Conservation (phyloP, 2,797 vertebrate genomes). For the Crocodylus rhombifer region DNA sequence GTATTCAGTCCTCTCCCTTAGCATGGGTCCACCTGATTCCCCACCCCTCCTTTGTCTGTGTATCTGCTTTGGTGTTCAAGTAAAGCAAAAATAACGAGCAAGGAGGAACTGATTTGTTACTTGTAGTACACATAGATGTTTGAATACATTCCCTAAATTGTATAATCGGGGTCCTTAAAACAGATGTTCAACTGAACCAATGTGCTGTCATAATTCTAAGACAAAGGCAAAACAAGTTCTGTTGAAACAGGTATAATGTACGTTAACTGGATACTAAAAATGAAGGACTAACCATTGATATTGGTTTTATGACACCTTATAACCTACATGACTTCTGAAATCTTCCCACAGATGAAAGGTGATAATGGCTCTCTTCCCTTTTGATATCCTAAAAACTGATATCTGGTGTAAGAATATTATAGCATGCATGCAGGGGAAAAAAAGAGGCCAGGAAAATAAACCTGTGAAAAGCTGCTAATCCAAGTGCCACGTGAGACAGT, state of each 20-base stretch:
- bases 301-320: too few relatives aligned
- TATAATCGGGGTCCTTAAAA: neutral
- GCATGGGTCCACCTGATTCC: neutral
- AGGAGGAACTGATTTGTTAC: neutral
- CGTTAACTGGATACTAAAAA: too few relatives aligned
- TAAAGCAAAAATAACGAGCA: neutral
- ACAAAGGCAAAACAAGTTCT: rapidly evolving
- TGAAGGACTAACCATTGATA: too few relatives aligned
- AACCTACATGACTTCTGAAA: too few relatives aligned
- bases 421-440: neutral
- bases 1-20: neutral
- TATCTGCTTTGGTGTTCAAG: neutral
- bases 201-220: neutral
- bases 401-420: neutral
- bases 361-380: neutral
- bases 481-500: neutral
- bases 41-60: neutral
- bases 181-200: neutral
- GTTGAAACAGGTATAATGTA: neutral
- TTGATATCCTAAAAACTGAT: neutral
- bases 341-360: too few relatives aligned
- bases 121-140: rapidly evolving
- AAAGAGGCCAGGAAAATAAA: neutral
- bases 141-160: neutral
- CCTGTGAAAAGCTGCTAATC: neutral